Evolutionary conservation across 1,140 invertebrate genomes (phyloP).

Genomic region (Calliopsis andreniformis): DNA sequence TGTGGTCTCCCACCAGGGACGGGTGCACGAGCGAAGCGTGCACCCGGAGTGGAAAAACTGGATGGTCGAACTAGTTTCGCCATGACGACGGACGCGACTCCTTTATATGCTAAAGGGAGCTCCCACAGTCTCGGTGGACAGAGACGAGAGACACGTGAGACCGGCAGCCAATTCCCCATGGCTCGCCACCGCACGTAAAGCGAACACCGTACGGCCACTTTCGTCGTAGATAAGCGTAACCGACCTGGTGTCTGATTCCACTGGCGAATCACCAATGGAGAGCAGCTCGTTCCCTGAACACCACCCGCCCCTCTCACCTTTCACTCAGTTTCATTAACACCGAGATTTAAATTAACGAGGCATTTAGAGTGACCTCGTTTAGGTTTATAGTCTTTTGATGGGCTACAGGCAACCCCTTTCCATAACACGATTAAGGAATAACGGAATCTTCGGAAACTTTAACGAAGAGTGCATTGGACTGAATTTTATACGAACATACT

Average conservation of each 20-base stretch:
- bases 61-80: slow-evolving; percentile 73
- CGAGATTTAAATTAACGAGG: background rate
- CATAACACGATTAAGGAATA: too few relatives aligned
- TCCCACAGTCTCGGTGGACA: slow-evolving; percentile 7
- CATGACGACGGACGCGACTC: slow-evolving; percentile 55
- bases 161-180: slow-evolving; percentile 19
- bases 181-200: slow-evolving; percentile 27
- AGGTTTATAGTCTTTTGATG: too few relatives aligned
- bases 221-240: slow-evolving; percentile 40
- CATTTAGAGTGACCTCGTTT: too few relatives aligned
- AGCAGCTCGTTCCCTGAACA: slow-evolving; percentile 4
- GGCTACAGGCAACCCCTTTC: too few relatives aligned
- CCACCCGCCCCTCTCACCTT: background rate
- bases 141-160: slow-evolving; percentile 37
- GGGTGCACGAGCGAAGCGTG: slow-evolving; percentile 47
- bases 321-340: too few relatives aligned
- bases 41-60: slow-evolving; percentile 72
- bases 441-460: too few relatives aligned
- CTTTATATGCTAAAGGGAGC: slow-evolving; percentile 55
- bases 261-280: slow-evolving; percentile 10
- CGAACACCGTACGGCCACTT: slow-evolving; percentile 26
- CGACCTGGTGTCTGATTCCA: slow-evolving; percentile 16
- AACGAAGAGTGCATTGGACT: too few relatives aligned
- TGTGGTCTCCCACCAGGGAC: slow-evolving; percentile 43
- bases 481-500: too few relatives aligned